These are phyloP conservation scores for Andinoacara biseriatus DNA, from an alignment of 2,113 vertebrate species.

Conservation along the genomic window DNA sequence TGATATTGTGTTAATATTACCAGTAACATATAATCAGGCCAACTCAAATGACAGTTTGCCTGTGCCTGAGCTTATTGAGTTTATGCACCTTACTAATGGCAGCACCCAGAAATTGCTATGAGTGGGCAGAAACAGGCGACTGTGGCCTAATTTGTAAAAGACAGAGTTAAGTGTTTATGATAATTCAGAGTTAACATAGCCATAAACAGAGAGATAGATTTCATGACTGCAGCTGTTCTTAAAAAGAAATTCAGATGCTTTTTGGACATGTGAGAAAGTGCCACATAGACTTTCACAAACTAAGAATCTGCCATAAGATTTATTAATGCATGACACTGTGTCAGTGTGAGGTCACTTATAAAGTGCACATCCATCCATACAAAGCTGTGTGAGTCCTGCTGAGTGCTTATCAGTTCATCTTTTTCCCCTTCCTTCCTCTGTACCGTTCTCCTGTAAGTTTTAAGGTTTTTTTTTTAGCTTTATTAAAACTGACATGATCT, in stretches of 20 bases:
- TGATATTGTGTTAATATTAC: not conserved
- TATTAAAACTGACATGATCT: slow-evolving; percentile 13
- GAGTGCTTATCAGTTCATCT: slow-evolving; percentile 25
- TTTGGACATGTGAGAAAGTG: slow-evolving; percentile 61
- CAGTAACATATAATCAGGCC: not conserved
- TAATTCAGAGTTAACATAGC: slow-evolving; percentile 43
- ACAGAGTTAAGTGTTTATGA: slow-evolving; percentile 47
- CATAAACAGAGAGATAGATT: slow-evolving; percentile 41
- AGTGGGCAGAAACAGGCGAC: slow-evolving; percentile 29
- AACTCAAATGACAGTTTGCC: not conserved
- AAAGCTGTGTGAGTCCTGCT: not conserved
- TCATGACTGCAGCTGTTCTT: slow-evolving; percentile 25
- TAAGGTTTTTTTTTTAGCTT: not conserved
- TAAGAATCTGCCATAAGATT: slow-evolving; percentile 35
- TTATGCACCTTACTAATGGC: not conserved
- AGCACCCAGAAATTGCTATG: slow-evolving; percentile 24
- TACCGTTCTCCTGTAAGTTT: slow-evolving; percentile 18
- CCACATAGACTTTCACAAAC: slow-evolving; percentile 35
- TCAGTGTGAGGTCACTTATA: slow-evolving; percentile 16
- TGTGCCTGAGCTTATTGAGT: not conserved
- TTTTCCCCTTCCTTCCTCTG: not conserved
- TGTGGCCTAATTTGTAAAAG: slow-evolving; percentile 44
- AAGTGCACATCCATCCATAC: not conserved
- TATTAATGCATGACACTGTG: slow-evolving; percentile 11
- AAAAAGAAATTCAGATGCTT: slow-evolving; percentile 56